These are phyloP conservation scores for Euwallacea similis DNA, from an alignment of 1,140 invertebrate genomes.

Conservation along the genomic window DNA sequence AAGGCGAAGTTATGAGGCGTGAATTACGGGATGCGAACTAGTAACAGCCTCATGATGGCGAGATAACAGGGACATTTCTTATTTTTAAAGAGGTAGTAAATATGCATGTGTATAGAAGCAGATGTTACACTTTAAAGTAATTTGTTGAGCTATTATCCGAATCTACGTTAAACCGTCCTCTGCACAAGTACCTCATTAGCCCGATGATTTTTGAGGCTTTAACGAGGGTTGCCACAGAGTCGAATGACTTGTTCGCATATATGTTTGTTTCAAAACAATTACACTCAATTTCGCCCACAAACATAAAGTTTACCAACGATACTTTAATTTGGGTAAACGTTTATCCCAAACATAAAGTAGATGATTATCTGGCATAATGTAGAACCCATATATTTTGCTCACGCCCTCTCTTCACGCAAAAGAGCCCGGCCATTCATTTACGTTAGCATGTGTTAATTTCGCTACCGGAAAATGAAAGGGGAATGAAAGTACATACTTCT, in stretches of 20 bases:
- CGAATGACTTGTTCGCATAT: too few species aligned
- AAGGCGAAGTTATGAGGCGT: slow-evolving; percentile 34
- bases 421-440: slow-evolving; percentile 18
- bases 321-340: slow-evolving; percentile 37
- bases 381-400: slow-evolving; percentile 39
- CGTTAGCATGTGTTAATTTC: slow-evolving; percentile 37
- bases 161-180: too few species aligned
- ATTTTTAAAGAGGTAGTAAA: slow-evolving; percentile 8
- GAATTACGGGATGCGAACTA: slow-evolving; percentile 28
- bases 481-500: too few species aligned
- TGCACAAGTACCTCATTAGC: too few species aligned
- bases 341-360: slow-evolving; percentile 40
- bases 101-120: slow-evolving; percentile 12
- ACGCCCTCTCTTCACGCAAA: slow-evolving; percentile 36
- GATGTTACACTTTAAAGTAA: too few species aligned
- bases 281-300: slow-evolving; percentile 12
- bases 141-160: too few species aligned
- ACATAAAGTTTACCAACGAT: slow-evolving; percentile 10
- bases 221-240: too few species aligned
- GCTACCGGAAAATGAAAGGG: slow-evolving; percentile 9
- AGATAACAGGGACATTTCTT: slow-evolving; percentile 13
- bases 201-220: too few species aligned
- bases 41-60: slow-evolving; percentile 15
- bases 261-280: too few species aligned
- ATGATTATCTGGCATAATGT: slow-evolving; percentile 36